Evolutionary conservation across 1,140 invertebrate genomes (phyloP).

Genomic region (Scaptodrosophila lebanonensis): DNA sequence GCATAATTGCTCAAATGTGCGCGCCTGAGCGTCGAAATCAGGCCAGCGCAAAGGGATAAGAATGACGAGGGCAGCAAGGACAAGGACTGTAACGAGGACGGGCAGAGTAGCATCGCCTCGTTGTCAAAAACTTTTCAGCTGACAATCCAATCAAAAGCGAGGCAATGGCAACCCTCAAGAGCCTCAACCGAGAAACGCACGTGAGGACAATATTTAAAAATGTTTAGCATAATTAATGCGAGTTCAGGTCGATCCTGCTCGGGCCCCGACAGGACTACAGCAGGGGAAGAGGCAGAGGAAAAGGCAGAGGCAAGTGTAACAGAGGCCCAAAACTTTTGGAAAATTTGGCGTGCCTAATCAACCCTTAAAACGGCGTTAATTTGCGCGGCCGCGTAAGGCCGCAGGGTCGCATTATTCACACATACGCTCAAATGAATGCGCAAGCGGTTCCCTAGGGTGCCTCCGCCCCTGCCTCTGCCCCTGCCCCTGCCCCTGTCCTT

Average conservation of each 20-base stretch:
- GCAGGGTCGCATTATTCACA: slow-evolving; percentile 66
- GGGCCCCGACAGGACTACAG: no score
- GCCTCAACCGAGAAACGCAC: slow-evolving; percentile 46
- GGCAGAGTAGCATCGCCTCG: background rate
- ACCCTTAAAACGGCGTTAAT: slow-evolving; percentile 74
- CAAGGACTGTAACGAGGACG: slow-evolving; percentile 6
- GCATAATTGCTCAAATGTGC: slow-evolving; percentile 68
- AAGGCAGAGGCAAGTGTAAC: slow-evolving; percentile 41
- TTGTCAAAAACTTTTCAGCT: slow-evolving; percentile 34
- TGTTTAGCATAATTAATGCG: slow-evolving; percentile 76
- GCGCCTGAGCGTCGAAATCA: slow-evolving; percentile 36
- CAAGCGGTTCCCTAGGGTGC: slow-evolving; percentile 1
- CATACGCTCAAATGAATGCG: slow-evolving; percentile 60
- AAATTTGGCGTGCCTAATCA: slow-evolving; percentile 72
- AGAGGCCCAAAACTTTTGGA: slow-evolving; percentile 40
- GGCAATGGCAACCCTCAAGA: slow-evolving; percentile 45
- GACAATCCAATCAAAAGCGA: slow-evolving; percentile 65
- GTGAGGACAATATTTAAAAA: slow-evolving; percentile 77
- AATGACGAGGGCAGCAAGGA: slow-evolving; percentile 11
- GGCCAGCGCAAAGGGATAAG: slow-evolving; percentile 5
- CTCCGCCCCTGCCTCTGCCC: background rate
- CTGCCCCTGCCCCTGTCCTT: background rate
- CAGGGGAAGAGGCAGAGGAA: slow-evolving; percentile 8
- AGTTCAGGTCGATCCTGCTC: slow-evolving; percentile 7
- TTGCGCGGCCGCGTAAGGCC: slow-evolving; percentile 45